These are phyloP conservation scores for Spilogale gracilis DNA, from an alignment of 2,113 vertebrate species.

Conservation along the genomic window DNA sequence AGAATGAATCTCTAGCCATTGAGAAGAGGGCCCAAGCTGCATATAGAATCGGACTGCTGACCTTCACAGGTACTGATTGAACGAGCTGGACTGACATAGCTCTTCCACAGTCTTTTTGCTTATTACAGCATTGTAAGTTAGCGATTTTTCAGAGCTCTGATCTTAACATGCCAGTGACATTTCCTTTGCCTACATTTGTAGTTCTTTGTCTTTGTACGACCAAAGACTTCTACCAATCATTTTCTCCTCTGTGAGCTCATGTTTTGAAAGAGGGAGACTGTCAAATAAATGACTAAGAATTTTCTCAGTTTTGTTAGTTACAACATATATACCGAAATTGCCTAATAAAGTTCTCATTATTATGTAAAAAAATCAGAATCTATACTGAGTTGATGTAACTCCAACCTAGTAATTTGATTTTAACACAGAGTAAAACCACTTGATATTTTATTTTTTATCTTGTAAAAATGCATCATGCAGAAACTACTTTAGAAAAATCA, in stretches of 20 bases:
- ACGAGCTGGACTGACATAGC: background rate
- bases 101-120: background rate
- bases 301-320: background rate
- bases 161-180: background rate
- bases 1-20: background rate
- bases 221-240: background rate
- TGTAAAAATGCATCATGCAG: background rate
- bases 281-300: background rate
- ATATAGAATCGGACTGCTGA: constrained; percentile 61
- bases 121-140: background rate
- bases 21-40: constrained; percentile 73
- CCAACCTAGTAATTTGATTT: background rate
- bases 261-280: background rate
- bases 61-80: constrained; percentile 60
- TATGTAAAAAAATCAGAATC: background rate
- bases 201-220: background rate
- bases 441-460: constrained; percentile 4
- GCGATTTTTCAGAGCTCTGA: background rate
- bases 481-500: background rate
- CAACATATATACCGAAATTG: background rate
- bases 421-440: background rate
- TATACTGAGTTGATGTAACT: background rate
- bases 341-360: background rate
- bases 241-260: constrained; percentile 28
- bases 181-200: background rate